Evolutionary conservation across 2,888 invertebrate species (phyloP).

Genomic region (Malacosoma neustria): DNA sequence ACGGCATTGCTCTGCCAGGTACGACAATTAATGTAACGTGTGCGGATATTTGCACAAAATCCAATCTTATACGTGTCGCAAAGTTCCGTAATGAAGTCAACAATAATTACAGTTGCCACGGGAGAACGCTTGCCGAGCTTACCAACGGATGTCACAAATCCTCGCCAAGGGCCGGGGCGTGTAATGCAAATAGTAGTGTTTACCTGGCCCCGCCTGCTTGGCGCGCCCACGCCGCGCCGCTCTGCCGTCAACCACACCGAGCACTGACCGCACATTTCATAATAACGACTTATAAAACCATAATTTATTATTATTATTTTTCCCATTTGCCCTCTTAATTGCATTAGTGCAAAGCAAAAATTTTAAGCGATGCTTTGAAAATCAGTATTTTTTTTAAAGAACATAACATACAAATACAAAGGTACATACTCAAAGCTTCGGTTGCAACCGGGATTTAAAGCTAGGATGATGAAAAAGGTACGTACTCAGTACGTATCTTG

Average conservation of each 20-base stretch:
- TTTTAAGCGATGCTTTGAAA: not conserved
- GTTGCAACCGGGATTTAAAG: no score
- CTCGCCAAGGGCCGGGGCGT: conserved; percentile 50
- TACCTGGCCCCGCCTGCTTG: conserved; percentile 36
- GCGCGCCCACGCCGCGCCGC: conserved; percentile 19
- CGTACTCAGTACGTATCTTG: no score
- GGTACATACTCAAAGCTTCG: no score
- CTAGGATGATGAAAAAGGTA: no score
- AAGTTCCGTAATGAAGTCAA: conserved; percentile 37
- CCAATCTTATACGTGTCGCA: conserved; percentile 36
- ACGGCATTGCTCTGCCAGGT: conserved; percentile 14
- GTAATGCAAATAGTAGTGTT: conserved; percentile 59
- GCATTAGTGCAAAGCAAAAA: no score
- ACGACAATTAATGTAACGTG: conserved; percentile 21
- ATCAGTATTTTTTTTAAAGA: not conserved
- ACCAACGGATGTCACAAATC: conserved; percentile 62
- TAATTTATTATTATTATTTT: conserved; percentile 28
- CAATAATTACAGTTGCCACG: conserved; percentile 42
- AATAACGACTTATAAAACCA: conserved; percentile 64
- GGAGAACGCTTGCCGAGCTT: conserved; percentile 37
- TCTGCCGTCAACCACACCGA: conserved; percentile 13
- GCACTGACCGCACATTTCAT: conserved; percentile 37
- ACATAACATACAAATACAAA: no score
- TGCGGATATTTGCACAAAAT: conserved; percentile 31
- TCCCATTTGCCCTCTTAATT: conserved; percentile 5